phyloP scores from a whole-genome alignment of 2,113 vertebrate genomes.

The Paramormyrops kingsleyae region DNA sequence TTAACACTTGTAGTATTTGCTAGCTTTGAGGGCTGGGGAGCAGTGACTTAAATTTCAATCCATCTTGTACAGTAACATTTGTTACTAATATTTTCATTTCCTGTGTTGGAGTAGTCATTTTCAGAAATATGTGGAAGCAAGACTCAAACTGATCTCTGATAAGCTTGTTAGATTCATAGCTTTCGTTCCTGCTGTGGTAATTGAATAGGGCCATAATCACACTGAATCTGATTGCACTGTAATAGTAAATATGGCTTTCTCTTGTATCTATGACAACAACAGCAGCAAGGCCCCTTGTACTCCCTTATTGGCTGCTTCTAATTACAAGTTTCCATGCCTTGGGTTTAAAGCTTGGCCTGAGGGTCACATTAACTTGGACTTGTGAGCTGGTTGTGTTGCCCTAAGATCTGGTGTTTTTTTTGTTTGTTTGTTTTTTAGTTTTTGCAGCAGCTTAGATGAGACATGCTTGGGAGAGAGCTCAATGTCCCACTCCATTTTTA shows the following conservation, averaged over 20 bases:
- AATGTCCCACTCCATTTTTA: neutral
- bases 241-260: conserved; percentile 3
- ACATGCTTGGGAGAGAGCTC: neutral
- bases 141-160: neutral
- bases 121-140: neutral
- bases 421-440: neutral
- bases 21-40: neutral
- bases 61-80: neutral
- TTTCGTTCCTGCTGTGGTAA: neutral
- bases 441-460: neutral
- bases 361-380: neutral
- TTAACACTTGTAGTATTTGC: neutral
- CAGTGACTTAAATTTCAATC: neutral
- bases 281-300: neutral
- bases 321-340: neutral
- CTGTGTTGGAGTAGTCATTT: neutral
- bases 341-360: too few relatives aligned
- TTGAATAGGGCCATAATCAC: neutral
- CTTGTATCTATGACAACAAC: conserved; percentile 13
- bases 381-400: neutral
- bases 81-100: neutral
- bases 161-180: neutral
- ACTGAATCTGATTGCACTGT: neutral
- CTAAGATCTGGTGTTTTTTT: neutral
- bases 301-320: neutral